These are phyloP conservation scores for Scelioninae gen. 1 DNA, from an alignment of 2,888 invertebrate genomes.

Conservation along the genomic window DNA sequence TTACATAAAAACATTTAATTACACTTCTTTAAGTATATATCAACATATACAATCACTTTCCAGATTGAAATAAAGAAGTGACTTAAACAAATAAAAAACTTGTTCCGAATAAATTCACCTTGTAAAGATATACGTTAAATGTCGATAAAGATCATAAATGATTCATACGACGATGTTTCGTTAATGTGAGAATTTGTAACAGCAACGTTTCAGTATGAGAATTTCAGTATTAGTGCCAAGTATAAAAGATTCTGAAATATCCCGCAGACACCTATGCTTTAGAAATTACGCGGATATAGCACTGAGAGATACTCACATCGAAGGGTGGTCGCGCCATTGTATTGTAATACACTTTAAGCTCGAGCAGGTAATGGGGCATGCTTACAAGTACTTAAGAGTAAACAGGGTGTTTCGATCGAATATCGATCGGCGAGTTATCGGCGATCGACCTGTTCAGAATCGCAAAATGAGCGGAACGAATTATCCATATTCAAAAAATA, in stretches of 20 bases:
- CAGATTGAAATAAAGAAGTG: too few species aligned
- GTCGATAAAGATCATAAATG: conserved; percentile 2
- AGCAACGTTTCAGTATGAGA: conserved; percentile 18
- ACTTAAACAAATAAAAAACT: too few species aligned
- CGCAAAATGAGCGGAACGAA: conserved; percentile 59
- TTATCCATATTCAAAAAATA: conserved; percentile 46
- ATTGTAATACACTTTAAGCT: conserved; percentile 80
- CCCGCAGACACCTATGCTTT: conserved; percentile 36
- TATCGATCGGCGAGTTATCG: conserved; percentile 69
- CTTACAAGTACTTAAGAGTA: conserved; percentile 79
- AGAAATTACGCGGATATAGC: conserved; percentile 48
- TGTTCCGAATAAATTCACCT: too few species aligned
- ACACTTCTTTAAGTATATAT: too few species aligned
- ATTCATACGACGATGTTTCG: conserved; percentile 16
- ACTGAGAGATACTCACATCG: conserved; percentile 40
- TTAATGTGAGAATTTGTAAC: conserved; percentile 35
- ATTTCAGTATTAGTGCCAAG: conserved; percentile 34
- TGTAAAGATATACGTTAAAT: background rate
- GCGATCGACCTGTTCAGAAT: conserved; percentile 57
- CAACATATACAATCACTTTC: too few species aligned
- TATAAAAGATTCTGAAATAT: conserved; percentile 43
- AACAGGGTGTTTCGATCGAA: conserved; percentile 76
- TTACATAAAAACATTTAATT: too few species aligned
- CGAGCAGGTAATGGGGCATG: conserved; percentile 78
- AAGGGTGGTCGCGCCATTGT: conserved; percentile 76